Base-by-base conservation (phyloP, 64 coral and sea anemone species). In the Pachyseris speciosa region DNA sequence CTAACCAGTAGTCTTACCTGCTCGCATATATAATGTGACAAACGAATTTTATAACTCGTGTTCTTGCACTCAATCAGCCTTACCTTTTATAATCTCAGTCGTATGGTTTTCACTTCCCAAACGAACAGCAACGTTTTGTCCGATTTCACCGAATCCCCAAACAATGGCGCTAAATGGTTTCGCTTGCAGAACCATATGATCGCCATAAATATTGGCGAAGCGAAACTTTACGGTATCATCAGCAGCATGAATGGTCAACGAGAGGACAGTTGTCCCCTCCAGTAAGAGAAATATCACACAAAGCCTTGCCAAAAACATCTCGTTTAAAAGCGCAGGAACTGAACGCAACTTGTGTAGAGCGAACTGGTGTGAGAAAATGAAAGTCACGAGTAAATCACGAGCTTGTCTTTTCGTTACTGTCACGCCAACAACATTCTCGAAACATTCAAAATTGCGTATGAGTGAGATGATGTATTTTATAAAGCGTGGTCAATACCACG, bases 141-240 rank as follows among this genome's bases (percentile, higher is more conserved):
- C 92, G 42, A 80, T 38, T 87, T 98, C 92, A 22, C 96, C 96
- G 28, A 87, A 98, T 15, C 96, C 96, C 96, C 96, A 98, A 20
- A 98, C 76, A 16, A 70, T 61, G 16, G 96, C 74, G 32, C 86
- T 89, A 25, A 72, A 81, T 9, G 96, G 96, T 36, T 90, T 90
- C 63, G 75, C 69, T 16, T 98, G 96, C n/a, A 98, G 87, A 25
- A 98, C 96, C 96, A 98, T 98, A 38, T 94, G 92, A 9, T 98
- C 89, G 17, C 96, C 92, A 80, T 91, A 98, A 22, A 84, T 86
- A 31, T 94, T 98, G 17, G 96, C 92, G 71, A 94, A 98, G 28
- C 96, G 92, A 52, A 98, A 98, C n/a, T n/a, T n/a, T n/a, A n/a
- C n/a, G n/a, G n/a, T n/a, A 1, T 19, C 17, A 39, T 2, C 24